Evolutionary conservation across 2,888 invertebrate genomes (phyloP).

Genomic region (Yponomeuta malinellus): DNA sequence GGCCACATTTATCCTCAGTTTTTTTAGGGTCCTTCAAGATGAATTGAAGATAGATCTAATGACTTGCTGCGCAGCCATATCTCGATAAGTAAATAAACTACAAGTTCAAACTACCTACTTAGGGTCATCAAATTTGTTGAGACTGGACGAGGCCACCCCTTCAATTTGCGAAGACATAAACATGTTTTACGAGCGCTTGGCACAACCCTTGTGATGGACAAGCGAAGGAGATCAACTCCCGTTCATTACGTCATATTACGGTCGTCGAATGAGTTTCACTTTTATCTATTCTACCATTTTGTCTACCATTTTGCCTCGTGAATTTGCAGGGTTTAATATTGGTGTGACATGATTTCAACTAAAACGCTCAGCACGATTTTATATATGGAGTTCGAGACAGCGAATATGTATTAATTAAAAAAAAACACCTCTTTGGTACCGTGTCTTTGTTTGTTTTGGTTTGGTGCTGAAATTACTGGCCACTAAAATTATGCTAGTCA

Average conservation of each 20-base stretch:
- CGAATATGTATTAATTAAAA: too few relatives aligned
- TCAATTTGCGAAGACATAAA: constrained; percentile 13
- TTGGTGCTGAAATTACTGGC: too few relatives aligned
- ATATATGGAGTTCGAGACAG: too few relatives aligned
- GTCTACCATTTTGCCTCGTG: not conserved
- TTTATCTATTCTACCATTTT: not conserved
- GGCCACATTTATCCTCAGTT: too few relatives aligned
- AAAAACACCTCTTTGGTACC: too few relatives aligned
- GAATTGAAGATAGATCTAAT: not conserved
- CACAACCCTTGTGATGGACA: constrained; percentile 5
- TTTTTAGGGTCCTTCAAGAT: too few relatives aligned
- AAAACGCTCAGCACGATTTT: too few relatives aligned
- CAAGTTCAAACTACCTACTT: constrained; percentile 8
- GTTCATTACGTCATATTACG: constrained; percentile 1
- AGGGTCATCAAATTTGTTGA: constrained; percentile 11
- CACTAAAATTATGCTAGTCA: too few relatives aligned
- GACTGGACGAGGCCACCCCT: not conserved
- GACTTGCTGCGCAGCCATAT: not conserved
- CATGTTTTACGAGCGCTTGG: constrained; percentile 10
- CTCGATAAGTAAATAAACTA: not conserved
- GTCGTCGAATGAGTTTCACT: not conserved
- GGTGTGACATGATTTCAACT: too few relatives aligned
- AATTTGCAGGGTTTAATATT: too few relatives aligned
- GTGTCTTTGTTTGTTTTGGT: too few relatives aligned
- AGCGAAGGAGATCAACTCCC: not conserved